phyloP scores from a whole-genome alignment of 1,140 invertebrate genomes.

The Nebria ingens region DNA sequence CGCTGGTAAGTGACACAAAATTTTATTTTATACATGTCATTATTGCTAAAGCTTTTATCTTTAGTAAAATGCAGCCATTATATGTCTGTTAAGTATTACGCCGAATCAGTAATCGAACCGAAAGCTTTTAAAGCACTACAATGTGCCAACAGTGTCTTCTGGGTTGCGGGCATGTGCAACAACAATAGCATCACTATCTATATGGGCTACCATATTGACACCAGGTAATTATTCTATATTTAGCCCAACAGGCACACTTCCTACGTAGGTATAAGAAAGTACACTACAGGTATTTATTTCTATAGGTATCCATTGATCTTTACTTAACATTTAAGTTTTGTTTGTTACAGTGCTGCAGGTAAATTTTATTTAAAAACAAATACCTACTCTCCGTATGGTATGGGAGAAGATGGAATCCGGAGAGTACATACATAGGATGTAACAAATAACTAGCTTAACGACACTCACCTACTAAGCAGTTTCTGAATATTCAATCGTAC shows the following conservation, averaged over 20 bases:
- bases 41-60: neutral
- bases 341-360: neutral
- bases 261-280: no score
- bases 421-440: no score
- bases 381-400: neutral
- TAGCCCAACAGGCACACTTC: neutral
- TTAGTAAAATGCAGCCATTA: conserved; percentile 1
- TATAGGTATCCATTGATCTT: no score
- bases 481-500: no score
- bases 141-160: neutral
- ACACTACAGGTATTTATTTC: no score
- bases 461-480: no score
- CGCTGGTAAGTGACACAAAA: neutral
- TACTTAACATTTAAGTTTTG: no score
- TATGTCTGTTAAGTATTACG: conserved; percentile 1
- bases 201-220: neutral
- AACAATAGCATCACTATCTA: neutral
- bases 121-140: neutral
- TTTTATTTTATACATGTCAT: neutral
- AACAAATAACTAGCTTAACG: no score
- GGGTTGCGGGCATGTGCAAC: neutral
- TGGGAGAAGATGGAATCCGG: no score
- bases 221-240: neutral
- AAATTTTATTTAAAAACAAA: neutral
- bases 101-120: neutral